Evolutionary conservation across 2,797 vertebrate species (phyloP), one percentile per base, ranked within the genome.

Genomic region (Carapus acus): DNA sequence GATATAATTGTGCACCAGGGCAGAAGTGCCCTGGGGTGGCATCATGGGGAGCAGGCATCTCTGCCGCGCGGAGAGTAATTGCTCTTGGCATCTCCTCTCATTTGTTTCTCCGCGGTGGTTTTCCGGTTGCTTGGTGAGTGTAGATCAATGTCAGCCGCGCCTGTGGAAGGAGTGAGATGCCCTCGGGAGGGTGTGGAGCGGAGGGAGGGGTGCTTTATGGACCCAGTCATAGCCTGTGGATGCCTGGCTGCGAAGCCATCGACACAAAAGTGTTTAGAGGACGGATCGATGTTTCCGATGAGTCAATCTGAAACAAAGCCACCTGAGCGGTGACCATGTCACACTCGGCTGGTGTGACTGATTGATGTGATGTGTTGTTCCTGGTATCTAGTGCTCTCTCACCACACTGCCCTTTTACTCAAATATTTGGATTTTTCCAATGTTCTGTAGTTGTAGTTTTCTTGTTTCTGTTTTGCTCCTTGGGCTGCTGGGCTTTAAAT

Each of bases 111-210:
- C 53, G 50, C 41, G 40, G 27, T 54, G 58, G n/a, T 15, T 58
- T 62, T 31, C 67, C 50, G 72, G 58, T 37, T 48, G 24, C 37
- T 69, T 68, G 67, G 61, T 62, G 65, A 73, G 61, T 69, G 55
- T 54, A 48, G 67, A 76, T 82, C 77, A 68, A 66, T 73, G 77
- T 76, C 71, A 67, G n/a, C 6, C 13, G 69, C 49, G 34, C 62
- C 54, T 29, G 33, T 60, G 56, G 43, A 49, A 58, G 34, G 77
- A 63, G 49, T 40, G 69, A 67, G 59, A 7, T 2, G 54, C 69
- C 66, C 79, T 59, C 77, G 47, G 52, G 59, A 72, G 33, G 14
- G 31, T 14, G 54, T 29, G n/a, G 29, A 52, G 57, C 62, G 31
- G 6, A 47, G 58, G 54, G 64, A 58, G 58, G 17, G 7, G 13